These are phyloP conservation scores for Stenoptilia bipunctidactyla DNA, from an alignment of 2,888 invertebrate species.

Conservation along the genomic window DNA sequence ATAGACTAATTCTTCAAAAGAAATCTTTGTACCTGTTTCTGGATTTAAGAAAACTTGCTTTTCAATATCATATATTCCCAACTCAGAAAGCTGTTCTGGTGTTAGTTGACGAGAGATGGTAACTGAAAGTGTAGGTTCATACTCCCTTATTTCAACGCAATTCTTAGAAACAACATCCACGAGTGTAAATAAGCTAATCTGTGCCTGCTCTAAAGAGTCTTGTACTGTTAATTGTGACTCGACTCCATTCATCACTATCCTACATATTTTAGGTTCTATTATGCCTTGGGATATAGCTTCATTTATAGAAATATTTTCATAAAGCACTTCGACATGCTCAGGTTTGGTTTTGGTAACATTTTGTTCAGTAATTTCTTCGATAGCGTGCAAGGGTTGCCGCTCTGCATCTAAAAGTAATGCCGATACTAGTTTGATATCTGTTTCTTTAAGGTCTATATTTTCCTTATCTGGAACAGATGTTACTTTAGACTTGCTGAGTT, in stretches of 20 bases:
- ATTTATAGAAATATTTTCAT: constrained; percentile 66
- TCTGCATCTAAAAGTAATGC: constrained; percentile 56
- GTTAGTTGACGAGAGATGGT: constrained; percentile 74
- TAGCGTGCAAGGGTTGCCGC: constrained; percentile 50
- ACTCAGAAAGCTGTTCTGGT: constrained; percentile 78
- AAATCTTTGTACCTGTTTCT: constrained; percentile 79
- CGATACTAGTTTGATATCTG: constrained; percentile 42
- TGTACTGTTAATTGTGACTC: constrained; percentile 75
- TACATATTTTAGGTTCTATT: constrained; percentile 76
- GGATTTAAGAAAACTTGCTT: constrained; percentile 86
- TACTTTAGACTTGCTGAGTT: background rate
- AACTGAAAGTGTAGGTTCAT: constrained; percentile 60
- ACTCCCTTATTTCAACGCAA: constrained; percentile 71
- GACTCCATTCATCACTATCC: constrained; percentile 71
- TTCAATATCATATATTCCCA: constrained; percentile 82
- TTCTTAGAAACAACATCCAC: constrained; percentile 77
- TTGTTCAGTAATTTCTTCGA: constrained; percentile 63
- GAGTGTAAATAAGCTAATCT: constrained; percentile 75
- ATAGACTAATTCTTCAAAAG: constrained; percentile 81
- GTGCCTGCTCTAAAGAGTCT: constrained; percentile 78
- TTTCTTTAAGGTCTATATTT: background rate
- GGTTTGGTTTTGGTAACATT: constrained; percentile 44
- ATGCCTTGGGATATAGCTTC: constrained; percentile 76
- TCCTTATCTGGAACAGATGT: background rate
- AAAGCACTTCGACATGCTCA: constrained; percentile 33